Evolutionary conservation across 2,888 invertebrate species (phyloP), one percentile per base, ranked within the genome.

Genomic region (Platycheirus albimanus): DNA sequence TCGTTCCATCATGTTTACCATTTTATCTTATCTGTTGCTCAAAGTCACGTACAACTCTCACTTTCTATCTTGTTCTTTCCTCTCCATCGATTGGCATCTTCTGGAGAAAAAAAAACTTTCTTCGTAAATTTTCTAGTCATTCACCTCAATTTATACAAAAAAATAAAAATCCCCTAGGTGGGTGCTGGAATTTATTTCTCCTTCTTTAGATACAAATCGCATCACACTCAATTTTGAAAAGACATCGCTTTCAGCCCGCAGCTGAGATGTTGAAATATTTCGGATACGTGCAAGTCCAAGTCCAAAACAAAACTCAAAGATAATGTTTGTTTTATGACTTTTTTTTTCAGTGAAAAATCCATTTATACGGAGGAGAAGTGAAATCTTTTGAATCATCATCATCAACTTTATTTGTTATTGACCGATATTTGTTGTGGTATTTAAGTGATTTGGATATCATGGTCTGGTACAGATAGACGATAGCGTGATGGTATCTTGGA

Each of bases 71-170:
- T 61, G 75, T 63, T 64, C 15, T 58, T 51, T 13, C n/a, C n/a
- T n/a, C n/a, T 52, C 20, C 63, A 67, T 71, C 43, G 30, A 41
- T 24, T 58, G 41, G 49, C 30, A 67, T 24, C 36, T 66, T 71
- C 54, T 56, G 11, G 24, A 6, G 36, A 69, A 43, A 13, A 49
- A 74, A 56, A 74, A 76, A 76, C 75, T 81, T 81, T 81, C 81
- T 76, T 71, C 41, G 20, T 52, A 17, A 10, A 64, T 61, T 81
- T 80, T 81, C 76, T 76, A 81, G 81, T 81, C 81, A 71, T 76
- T 81, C 81, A 81, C 66, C 76, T 81, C 76, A 30, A 64, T 80
- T 38, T 10, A 24, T 24, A 24, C 24, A 24, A 24, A 4, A 24
- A 24, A 36, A 30, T 28, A 51, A 11, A 41, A 36, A 36, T 47